phyloP scores from a whole-genome alignment of 2,113 vertebrate species.

The Spea multiplicata region DNA sequence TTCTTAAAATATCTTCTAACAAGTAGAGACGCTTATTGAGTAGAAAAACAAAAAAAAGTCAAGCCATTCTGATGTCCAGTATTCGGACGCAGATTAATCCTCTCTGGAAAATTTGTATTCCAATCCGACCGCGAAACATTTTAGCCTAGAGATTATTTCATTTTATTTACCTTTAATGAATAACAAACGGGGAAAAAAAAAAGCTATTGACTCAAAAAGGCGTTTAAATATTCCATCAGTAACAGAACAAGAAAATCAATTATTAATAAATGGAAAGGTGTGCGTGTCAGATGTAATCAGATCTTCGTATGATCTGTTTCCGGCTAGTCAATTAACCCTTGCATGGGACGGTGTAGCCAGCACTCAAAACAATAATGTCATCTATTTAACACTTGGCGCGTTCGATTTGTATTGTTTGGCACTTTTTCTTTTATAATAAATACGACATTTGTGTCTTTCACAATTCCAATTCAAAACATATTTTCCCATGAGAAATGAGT shows the following conservation, averaged over 20 bases:
- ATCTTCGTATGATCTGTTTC: slow-evolving; percentile 54
- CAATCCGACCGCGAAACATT: slow-evolving; percentile 63
- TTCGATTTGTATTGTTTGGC: too few species aligned
- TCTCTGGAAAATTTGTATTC: slow-evolving; percentile 51
- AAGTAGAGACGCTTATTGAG: slow-evolving; percentile 1
- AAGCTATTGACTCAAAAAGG: slow-evolving; percentile 69
- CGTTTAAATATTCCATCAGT: slow-evolving; percentile 76
- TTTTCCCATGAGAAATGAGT: too few species aligned
- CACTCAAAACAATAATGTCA: too few species aligned
- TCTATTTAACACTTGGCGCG: too few species aligned
- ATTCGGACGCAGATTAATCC: background rate
- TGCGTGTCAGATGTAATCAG: slow-evolving; percentile 61
- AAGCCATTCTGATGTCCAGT: background rate
- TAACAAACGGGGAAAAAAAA: slow-evolving; percentile 67
- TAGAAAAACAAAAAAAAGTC: background rate
- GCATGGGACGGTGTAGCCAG: background rate
- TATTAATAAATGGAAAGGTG: slow-evolving; percentile 70
- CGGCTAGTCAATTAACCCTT: slow-evolving; percentile 26
- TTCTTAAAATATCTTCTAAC: background rate
- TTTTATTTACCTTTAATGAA: slow-evolving; percentile 77
- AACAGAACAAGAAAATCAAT: slow-evolving; percentile 70
- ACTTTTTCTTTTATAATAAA: too few species aligned
- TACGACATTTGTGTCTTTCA: too few species aligned
- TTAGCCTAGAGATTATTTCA: slow-evolving; percentile 61
- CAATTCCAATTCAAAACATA: too few species aligned